phyloP scores from a whole-genome alignment of 2,888 invertebrate genomes.

The Drosophila neutralis region DNA sequence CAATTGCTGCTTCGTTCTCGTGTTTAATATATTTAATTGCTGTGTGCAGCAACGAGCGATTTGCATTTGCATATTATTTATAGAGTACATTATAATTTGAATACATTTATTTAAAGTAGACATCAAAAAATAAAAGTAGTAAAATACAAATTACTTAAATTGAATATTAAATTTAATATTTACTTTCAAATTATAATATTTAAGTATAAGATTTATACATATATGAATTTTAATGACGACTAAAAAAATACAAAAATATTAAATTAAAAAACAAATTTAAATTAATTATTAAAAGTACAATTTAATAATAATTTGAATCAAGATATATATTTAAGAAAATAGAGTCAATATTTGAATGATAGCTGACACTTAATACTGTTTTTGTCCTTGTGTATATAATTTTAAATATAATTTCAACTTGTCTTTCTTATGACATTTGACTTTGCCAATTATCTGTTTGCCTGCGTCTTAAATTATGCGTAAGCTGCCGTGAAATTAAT shows the following conservation, averaged over 20 bases:
- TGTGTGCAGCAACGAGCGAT: background rate
- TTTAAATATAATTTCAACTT: background rate
- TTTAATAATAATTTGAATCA: background rate
- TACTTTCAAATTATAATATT: background rate
- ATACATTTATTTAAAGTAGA: background rate
- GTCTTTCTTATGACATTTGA: background rate
- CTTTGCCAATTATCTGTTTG: background rate
- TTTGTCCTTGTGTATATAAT: background rate
- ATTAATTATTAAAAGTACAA: background rate
- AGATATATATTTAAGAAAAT: background rate
- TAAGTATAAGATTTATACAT: background rate
- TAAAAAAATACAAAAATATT: background rate
- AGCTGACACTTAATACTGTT: background rate
- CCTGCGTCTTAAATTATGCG: conserved; percentile 20
- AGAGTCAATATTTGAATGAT: background rate
- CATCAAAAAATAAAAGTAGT: background rate
- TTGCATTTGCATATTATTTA: background rate
- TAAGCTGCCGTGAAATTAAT: conserved; percentile 45
- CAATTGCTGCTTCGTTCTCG: conserved; percentile 22
- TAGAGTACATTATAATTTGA: background rate
- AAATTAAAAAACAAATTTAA: background rate
- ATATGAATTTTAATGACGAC: background rate
- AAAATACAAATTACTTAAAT: background rate
- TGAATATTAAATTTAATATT: background rate
- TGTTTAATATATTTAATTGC: conserved; percentile 22